A percentile compares a stretch with the other conserved stretches of the same genome.
Evolutionary conservation across 2,113 vertebrate genomes (phyloP).

Genomic region (Scomber colias): DNA sequence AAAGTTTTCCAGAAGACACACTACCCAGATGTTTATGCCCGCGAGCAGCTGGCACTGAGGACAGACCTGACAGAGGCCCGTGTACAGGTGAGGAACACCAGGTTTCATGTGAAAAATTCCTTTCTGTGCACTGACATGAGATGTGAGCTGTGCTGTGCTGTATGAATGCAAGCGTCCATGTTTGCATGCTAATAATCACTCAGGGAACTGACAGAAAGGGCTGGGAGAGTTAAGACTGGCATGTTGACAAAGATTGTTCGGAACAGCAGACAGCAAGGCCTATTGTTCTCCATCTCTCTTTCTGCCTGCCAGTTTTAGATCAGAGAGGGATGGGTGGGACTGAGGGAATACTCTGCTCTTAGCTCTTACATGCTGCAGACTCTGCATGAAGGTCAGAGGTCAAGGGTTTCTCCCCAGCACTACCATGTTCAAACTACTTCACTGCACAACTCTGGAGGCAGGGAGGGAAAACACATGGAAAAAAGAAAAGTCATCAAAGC

Average conservation of each 20-base stretch:
- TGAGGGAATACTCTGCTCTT: slow-evolving; percentile 66
- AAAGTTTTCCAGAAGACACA: slow-evolving; percentile 99
- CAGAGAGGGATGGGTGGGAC: slow-evolving; percentile 71
- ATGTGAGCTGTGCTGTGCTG: background rate
- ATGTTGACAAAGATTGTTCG: slow-evolving; percentile 69
- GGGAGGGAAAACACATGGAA: slow-evolving; percentile 61
- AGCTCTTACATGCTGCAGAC: slow-evolving; percentile 75
- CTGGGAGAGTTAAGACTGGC: slow-evolving; percentile 65
- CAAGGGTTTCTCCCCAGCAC: slow-evolving; percentile 79
- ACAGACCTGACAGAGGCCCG: slow-evolving; percentile 97
- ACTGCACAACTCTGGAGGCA: slow-evolving; percentile 55
- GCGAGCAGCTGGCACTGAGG: slow-evolving; percentile 96
- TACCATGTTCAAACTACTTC: slow-evolving; percentile 69
- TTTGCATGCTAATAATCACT: slow-evolving; percentile 70
- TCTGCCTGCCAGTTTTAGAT: slow-evolving; percentile 77
- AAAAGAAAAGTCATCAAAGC: slow-evolving; percentile 73
- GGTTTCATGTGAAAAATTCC: background rate
- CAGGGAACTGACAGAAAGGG: slow-evolving; percentile 48
- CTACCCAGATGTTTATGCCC: slow-evolving; percentile 96
- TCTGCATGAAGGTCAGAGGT: slow-evolving; percentile 72
- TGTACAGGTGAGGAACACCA: slow-evolving; percentile 88
- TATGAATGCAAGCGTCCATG: slow-evolving; percentile 44
- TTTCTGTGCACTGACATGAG: background rate
- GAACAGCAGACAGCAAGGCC: slow-evolving; percentile 69
- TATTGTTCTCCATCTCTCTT: slow-evolving; percentile 78